Percentiles rank a stretch among this genome's conserved stretches.
These are phyloP conservation scores for Allolobophora icterica DNA, from an alignment of 2,888 invertebrate species.

Conservation along the genomic window DNA sequence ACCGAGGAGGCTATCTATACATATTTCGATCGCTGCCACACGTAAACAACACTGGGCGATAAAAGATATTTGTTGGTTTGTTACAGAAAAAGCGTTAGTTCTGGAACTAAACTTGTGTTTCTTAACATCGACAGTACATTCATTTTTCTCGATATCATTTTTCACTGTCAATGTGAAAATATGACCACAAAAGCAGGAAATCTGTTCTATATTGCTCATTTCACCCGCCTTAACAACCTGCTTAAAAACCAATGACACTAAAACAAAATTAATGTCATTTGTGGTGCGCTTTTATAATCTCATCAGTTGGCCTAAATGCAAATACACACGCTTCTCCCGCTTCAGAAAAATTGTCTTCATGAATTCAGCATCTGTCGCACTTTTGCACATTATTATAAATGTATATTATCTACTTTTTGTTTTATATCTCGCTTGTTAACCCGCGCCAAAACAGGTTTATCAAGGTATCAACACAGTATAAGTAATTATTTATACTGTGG, in stretches of 20 bases:
- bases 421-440: no score
- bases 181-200: neutral
- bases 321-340: neutral
- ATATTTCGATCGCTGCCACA: neutral
- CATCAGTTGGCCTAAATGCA: neutral
- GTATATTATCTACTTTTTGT: no score
- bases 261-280: neutral
- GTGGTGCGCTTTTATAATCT: neutral
- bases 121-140: neutral
- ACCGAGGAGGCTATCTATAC: neutral
- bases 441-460: no score
- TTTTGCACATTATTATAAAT: no score
- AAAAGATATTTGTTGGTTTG: neutral
- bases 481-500: no score
- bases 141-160: neutral
- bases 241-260: neutral
- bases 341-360: neutral
- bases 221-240: neutral
- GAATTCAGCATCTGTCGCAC: no score
- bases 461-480: no score
- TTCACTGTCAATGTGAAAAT: neutral
- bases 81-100: neutral
- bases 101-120: neutral
- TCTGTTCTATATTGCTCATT: neutral
- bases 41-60: neutral